These are phyloP conservation scores for Magallana angulata DNA, from an alignment of 1,140 invertebrate genomes.

Conservation along the genomic window DNA sequence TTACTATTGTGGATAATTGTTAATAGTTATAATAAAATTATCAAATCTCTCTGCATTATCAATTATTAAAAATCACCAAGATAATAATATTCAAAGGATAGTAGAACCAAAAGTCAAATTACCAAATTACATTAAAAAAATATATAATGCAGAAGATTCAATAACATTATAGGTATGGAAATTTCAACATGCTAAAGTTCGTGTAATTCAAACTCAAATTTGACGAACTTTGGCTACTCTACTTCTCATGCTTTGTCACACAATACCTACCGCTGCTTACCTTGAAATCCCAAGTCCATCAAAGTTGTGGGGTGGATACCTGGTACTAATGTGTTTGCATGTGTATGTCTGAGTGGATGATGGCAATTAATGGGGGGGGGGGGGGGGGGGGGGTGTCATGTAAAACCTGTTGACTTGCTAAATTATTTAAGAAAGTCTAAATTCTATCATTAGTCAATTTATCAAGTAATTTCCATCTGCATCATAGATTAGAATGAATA, in stretches of 20 bases:
- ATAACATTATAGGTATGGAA: not conserved
- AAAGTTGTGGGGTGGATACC: not conserved
- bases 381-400: not conserved
- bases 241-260: not conserved
- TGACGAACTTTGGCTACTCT: not conserved
- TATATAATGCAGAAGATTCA: not conserved
- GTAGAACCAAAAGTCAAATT: no score
- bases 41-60: conserved; percentile 10
- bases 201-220: not conserved
- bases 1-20: not conserved
- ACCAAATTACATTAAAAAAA: no score
- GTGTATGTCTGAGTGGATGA: not conserved
- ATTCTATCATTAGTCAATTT: no score
- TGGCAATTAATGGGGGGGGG: not conserved
- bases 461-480: no score
- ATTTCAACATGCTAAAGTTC: not conserved
- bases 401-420: no score
- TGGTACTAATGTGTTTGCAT: not conserved
- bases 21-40: conserved; percentile 5
- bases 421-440: no score
- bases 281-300: not conserved
- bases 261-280: not conserved
- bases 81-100: no score
- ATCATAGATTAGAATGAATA: no score
- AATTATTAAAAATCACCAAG: not conserved